Conservation (phyloP, 2,797 vertebrate species). For the Pterois miles region DNA sequence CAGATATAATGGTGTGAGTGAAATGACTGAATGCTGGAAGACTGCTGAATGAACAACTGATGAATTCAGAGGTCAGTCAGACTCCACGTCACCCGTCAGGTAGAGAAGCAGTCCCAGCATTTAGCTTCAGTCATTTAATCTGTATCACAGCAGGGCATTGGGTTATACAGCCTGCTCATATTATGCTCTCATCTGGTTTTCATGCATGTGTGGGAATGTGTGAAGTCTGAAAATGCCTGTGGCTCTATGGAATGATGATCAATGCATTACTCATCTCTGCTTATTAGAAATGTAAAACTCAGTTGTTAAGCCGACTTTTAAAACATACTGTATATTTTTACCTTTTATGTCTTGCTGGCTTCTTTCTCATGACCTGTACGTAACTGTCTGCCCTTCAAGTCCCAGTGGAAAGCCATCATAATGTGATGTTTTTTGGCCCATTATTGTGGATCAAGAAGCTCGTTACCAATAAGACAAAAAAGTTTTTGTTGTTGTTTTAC, state of each 20-base stretch:
- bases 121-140: neutral
- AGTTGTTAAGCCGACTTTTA: neutral
- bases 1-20: too few species aligned
- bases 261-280: neutral
- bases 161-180: neutral
- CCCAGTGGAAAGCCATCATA: neutral
- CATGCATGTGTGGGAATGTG: constrained; percentile 36
- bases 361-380: neutral
- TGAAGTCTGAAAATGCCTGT: constrained; percentile 33
- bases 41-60: too few species aligned
- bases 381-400: neutral
- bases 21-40: too few species aligned
- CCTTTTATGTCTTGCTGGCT: neutral
- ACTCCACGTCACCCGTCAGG: neutral
- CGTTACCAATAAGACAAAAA: too few species aligned
- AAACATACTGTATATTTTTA: neutral
- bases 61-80: too few species aligned
- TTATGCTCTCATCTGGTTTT: constrained; percentile 7
- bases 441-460: neutral
- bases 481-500: neutral
- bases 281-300: neutral
- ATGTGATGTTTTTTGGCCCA: neutral
- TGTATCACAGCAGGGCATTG: neutral
- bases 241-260: neutral
- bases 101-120: neutral